phyloP scores from a whole-genome alignment of 2,113 vertebrate genomes.

The Suricata suricatta region DNA sequence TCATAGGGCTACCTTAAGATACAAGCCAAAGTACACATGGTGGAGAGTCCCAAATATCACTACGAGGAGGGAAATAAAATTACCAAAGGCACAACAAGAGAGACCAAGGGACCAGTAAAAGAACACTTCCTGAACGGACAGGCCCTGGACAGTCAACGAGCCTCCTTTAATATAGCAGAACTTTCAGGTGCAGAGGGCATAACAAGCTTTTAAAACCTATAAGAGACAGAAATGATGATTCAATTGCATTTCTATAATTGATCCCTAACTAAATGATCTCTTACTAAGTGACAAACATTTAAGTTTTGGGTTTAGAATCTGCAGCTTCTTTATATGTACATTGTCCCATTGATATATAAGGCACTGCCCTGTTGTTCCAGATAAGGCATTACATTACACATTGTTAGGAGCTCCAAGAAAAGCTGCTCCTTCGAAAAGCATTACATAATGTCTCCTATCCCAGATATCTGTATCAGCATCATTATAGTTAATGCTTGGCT shows the following conservation, averaged over 20 bases:
- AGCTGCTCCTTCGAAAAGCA: background rate
- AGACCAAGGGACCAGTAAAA: too few relatives aligned
- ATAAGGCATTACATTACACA: background rate
- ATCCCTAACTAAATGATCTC: background rate
- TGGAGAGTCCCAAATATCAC: too few relatives aligned
- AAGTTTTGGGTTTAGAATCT: slow-evolving; percentile 23
- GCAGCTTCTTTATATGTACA: background rate
- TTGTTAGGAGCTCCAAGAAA: background rate
- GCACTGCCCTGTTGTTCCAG: background rate
- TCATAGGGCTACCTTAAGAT: too few relatives aligned
- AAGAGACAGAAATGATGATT: background rate
- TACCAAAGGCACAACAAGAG: too few relatives aligned
- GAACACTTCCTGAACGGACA: too few relatives aligned
- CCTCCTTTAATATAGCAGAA: too few relatives aligned
- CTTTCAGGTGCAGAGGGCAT: too few relatives aligned
- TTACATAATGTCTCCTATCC: background rate
- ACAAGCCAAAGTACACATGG: too few relatives aligned
- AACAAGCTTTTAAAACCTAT: too few relatives aligned
- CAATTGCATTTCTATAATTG: background rate
- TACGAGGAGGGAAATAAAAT: too few relatives aligned
- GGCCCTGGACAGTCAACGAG: too few relatives aligned
- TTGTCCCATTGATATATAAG: background rate
- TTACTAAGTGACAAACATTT: background rate
- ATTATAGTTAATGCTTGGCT: background rate
- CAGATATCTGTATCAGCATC: background rate